These are phyloP conservation scores for Agrotis puta DNA, from an alignment of 2,888 invertebrate species.

Conservation along the genomic window DNA sequence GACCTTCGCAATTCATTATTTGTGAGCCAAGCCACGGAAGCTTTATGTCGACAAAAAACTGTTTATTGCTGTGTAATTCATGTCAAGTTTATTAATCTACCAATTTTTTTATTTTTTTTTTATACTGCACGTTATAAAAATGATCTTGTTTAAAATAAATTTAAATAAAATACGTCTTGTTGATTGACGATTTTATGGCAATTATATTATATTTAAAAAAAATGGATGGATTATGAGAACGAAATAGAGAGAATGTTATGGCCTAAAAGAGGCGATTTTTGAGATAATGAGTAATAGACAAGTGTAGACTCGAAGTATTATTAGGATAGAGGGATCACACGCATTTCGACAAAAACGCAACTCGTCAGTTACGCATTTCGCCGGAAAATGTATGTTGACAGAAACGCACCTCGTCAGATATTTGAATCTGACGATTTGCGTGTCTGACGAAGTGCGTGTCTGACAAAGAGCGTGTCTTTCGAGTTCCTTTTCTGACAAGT, in stretches of 20 bases:
- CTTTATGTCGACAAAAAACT: background rate
- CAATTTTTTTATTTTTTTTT: background rate
- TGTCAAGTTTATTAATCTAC: background rate
- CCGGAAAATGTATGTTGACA: no score
- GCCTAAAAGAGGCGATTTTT: background rate
- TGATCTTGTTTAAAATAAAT: background rate
- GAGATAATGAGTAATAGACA: background rate
- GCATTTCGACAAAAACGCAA: no score
- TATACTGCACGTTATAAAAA: conserved; percentile 2
- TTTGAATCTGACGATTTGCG: no score
- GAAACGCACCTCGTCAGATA: no score
- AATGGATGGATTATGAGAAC: background rate
- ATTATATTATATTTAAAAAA: background rate
- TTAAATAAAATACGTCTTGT: no score
- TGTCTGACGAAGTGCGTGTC: no score
- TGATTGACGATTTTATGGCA: background rate
- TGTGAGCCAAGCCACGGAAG: background rate
- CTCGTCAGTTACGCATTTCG: no score
- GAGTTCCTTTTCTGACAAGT: no score
- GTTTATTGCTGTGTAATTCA: conserved; percentile 7
- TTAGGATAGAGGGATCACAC: no score
- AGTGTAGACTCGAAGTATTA: no score
- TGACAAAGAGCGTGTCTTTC: no score
- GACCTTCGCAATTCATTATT: conserved; percentile 1
- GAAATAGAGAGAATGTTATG: background rate